Evolutionary conservation across 2,113 vertebrate species (phyloP), one percentile per base, ranked within the genome.

Genomic region (Ranitomeya variabilis): DNA sequence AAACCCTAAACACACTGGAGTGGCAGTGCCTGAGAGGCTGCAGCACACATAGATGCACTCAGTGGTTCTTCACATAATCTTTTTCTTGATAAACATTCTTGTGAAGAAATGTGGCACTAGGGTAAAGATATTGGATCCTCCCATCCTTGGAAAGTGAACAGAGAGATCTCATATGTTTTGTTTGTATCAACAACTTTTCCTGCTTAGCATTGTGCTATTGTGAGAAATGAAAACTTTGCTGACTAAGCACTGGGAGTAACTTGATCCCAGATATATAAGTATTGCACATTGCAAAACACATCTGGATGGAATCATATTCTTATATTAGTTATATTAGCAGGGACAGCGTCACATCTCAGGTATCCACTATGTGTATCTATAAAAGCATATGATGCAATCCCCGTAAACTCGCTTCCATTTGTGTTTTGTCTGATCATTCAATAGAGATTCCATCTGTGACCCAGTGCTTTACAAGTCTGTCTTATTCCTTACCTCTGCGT

Each of bases 391-490:
- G 14, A 14, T 54, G 9, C 2, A 78, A n/a, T 54, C 9, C 76
- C 26, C 51, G 21, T 78, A 78, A 78, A 78, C 76, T 21, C n/a
- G 21, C 76, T 54, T 78, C 13, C 9, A 21, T 21, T n/a, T 78
- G 76, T 21, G 11, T 55, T 26, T 79, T 57, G 52, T 23, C n/a
- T 79, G 52, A 12, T 23, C n/a, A 23, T 23, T 55, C 55, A 55
- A 85, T 66, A 45, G 19, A 31, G 23, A 64, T 37, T 76, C 71
- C 85, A 86, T 73, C 57, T 86, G 85, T 78, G 59, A 78, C 57
- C 55, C n/a, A 51, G 31, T 51, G 37, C 23, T 59, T 26, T 55
- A 9, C 71, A 86, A 19, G 26, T 78, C 69, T 37, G 9, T 85
- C 66, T 74, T 55, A 12, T 74, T 74, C 37, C 60, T 66, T 66